Evolutionary conservation across 2,797 vertebrate genomes (phyloP).

Genomic region (Hippocampus kuda): DNA sequence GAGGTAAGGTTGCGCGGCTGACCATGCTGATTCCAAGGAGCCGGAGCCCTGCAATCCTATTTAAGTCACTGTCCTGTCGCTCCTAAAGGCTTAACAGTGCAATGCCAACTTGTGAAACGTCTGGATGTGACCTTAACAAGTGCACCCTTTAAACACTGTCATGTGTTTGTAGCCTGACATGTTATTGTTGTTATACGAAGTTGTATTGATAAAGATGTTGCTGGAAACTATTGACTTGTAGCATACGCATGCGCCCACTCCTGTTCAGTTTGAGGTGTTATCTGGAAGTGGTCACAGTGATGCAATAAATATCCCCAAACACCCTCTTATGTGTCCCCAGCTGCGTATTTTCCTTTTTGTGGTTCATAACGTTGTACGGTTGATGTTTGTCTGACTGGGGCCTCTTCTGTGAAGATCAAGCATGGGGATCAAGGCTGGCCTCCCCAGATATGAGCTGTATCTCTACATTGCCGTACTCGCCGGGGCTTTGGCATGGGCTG

Average conservation of each 20-base stretch:
- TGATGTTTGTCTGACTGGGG: slow-evolving; percentile 6
- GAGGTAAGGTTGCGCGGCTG: slow-evolving; percentile 73
- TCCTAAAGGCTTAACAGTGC: slow-evolving; percentile 30
- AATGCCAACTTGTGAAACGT: slow-evolving; percentile 20
- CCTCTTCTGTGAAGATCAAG: slow-evolving; percentile 30
- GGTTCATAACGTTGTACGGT: background rate
- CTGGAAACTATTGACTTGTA: background rate
- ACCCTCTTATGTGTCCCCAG: background rate
- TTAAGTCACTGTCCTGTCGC: slow-evolving; percentile 52
- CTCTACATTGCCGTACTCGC: slow-evolving; percentile 77
- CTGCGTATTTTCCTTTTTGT: background rate
- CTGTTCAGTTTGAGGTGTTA: background rate
- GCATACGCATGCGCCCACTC: background rate
- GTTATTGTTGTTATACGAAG: background rate
- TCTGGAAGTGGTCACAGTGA: background rate
- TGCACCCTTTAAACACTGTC: background rate
- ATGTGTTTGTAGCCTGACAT: background rate
- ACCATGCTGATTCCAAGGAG: slow-evolving; percentile 68
- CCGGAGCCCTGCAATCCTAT: slow-evolving; percentile 56
- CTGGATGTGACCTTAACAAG: background rate
- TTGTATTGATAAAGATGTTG: background rate
- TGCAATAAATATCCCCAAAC: background rate
- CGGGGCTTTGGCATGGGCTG: slow-evolving; percentile 76
- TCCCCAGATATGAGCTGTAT: slow-evolving; percentile 83
- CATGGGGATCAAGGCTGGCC: slow-evolving; percentile 83